Base-by-base conservation (phyloP, 2,113 vertebrate species). In the Hippocampus zosterae region DNA sequence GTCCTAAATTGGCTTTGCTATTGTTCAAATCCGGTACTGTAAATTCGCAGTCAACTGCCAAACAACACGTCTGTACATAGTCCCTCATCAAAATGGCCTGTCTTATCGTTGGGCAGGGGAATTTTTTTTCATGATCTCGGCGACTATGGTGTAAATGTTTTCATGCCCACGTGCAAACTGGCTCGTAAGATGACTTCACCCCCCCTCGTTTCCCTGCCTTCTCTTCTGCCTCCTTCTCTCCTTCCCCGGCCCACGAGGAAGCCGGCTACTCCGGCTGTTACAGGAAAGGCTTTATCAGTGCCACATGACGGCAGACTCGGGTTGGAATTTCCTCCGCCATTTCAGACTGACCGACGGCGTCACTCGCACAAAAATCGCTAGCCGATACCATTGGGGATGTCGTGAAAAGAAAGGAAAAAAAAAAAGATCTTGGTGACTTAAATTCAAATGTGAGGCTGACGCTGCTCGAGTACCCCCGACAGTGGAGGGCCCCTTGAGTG, bases 231-330 rank as follows among this genome's bases (percentile, higher is more conserved):
- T 91, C 91, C 91, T 91, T 90, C 91, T 88, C 88, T 92, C 93
- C 91, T 93, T 91, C 92, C 92, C 92, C 89, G 90, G 90, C 72
- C 68, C 89, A 93, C 92, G 91, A 94, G 93, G 93, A 96, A 98
- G 95, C 94, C 92, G 95, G 94, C 94, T 94, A 96, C 85, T 95
- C 93, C 95, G 92, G 94, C 95, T 93, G 95, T 95, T 94, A 95
- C 96, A 97, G 95, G 95, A 97, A 97, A 90, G 91, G 94, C 94
- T 97, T 97, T 96, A 97, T 96, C 95, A 94, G 95, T 93, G 93
- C 92, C 94, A 94, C 94, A 95, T 91, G 93, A 95, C 95, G 94
- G 92, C 93, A 95, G 94, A 88, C 94, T 93, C 93, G 92, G 93
- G 93, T 94, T 95, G 95, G 94, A 94, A 96, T 96, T 97, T 98